Evolutionary conservation across 2,888 invertebrate species (phyloP), one percentile per base, ranked within the genome.

Genomic region (Trachelus troglodyta): DNA sequence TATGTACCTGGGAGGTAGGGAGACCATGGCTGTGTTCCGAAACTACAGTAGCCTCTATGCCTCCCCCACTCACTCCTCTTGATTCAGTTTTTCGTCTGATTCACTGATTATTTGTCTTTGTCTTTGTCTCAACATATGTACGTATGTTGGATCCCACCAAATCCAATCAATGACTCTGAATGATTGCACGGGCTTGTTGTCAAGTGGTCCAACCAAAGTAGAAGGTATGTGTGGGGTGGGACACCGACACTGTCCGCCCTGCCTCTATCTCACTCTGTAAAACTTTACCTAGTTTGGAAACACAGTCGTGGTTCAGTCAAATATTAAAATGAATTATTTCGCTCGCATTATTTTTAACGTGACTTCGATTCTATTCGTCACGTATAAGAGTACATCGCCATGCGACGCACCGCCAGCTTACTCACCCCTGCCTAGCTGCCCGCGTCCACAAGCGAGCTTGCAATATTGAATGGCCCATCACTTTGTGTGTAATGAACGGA

Each of bases 21-120:
- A 94, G 93, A 93, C 93, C 93, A 94, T 93, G 93, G 93, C 93
- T 93, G 93, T 93, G 93, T 93, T 93, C 93, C 93, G 92, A 92
- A 93, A 93, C 93, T 93, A 93, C 92, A 93, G 93, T 90, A 90
- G 89, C 89, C 89, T 89, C 88, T 89, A 88, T 84, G 87, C 88
- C 88, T 88, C 88, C 88, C 88, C 86, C 88, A 87, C 87, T 87
- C 83, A 88, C 86, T 87, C 86, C 87, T 87, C 85, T 87, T 88
- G 85, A 82, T 79, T 86, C 81, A 83, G 80, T 79, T 76, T 81
- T 78, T 78, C 79, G 79, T 76, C 81, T 79, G 77, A 76, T 79
- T 80, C 77, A 76, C 77, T 31, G 69, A 78, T 37, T 77, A 73
- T 81, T 82, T 79, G 79, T 80, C 81, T 83, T 87, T 84, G 77